phyloP scores from a whole-genome alignment of 2,888 invertebrate species.

The Craniophora ligustri region DNA sequence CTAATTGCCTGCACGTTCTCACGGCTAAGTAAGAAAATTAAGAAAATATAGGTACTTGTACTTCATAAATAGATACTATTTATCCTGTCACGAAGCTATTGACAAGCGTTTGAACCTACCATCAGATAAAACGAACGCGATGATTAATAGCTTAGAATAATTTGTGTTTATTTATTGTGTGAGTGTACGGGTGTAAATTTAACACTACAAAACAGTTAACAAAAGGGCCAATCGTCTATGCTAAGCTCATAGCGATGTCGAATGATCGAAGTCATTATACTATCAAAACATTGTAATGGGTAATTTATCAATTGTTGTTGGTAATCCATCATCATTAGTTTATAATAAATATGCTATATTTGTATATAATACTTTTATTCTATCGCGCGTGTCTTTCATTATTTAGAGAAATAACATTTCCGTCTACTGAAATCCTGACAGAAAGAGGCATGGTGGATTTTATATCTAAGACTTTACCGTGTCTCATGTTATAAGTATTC shows the following conservation, averaged over 20 bases:
- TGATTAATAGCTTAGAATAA: constrained; percentile 42
- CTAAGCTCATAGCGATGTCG: neutral
- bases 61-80: constrained; percentile 7
- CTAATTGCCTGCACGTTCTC: constrained; percentile 31
- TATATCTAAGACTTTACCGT: too few species aligned
- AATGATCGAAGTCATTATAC: constrained; percentile 6
- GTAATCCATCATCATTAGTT: constrained; percentile 6
- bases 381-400: neutral
- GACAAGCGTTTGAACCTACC: constrained; percentile 22
- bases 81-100: constrained; percentile 27
- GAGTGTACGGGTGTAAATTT: constrained; percentile 10
- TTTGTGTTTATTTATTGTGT: constrained; percentile 32
- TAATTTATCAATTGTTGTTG: constrained; percentile 1
- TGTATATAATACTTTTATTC: neutral
- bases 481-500: too few species aligned
- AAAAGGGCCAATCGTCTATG: neutral
- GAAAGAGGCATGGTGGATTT: too few species aligned
- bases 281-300: neutral
- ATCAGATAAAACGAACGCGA: constrained; percentile 33
- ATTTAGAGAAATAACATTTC: too few species aligned
- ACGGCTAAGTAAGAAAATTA: constrained; percentile 29
- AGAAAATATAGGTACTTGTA: constrained; percentile 12
- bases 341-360: neutral
- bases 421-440: too few species aligned
- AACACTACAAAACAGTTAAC: constrained; percentile 7